Base-by-base conservation (phyloP, 1,140 invertebrate species). In the Gerris buenoi region DNA sequence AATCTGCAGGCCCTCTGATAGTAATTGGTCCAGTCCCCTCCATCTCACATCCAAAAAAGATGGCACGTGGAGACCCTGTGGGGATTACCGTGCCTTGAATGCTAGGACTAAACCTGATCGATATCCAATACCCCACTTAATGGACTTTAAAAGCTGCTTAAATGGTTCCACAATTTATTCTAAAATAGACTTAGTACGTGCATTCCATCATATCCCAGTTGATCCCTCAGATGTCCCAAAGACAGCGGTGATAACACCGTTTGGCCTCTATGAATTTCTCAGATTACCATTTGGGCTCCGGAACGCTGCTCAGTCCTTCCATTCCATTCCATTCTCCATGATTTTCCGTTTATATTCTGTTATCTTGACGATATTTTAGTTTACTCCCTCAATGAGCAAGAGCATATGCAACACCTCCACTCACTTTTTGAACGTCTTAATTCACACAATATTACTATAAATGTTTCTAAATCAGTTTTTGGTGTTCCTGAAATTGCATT, bases 341-440 rank as follows among this genome's bases (percentile, higher is more conserved):
- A 72, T 10, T 27, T 74, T 15, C 65, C 67, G 18, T 76, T 71
- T 63, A 61, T 27, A 5, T 66, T 74, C 59, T 70, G 74, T 0
- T 82, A 79, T 68, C 65, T 82, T 0, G 79, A 82, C 71, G 81
- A 82, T 64, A 73, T 82, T 2, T 69, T 81, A 0, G 67, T 80
- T 1, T 76, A 72, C 61, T 75, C 73, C 0, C 63, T 72, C 1
- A 68, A 68, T 27, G 71, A 70, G 62, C 70, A 74, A 14, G 71
- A 75, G 23, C 81, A 81, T 66, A 63, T 72, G 3, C 23, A 63
- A 13, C 75, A 80, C 65, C 61, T 82, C 2, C 27, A 65, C 2
- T 27, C 66, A 25, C 69, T 82, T 0, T 74, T 81, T 25, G 22
- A 71, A 26, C 67, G 73, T 0, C 70, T 82, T 10, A 65, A 66